Conservation (phyloP, 1,140 invertebrate species). For the Brachystomella parvula region DNA sequence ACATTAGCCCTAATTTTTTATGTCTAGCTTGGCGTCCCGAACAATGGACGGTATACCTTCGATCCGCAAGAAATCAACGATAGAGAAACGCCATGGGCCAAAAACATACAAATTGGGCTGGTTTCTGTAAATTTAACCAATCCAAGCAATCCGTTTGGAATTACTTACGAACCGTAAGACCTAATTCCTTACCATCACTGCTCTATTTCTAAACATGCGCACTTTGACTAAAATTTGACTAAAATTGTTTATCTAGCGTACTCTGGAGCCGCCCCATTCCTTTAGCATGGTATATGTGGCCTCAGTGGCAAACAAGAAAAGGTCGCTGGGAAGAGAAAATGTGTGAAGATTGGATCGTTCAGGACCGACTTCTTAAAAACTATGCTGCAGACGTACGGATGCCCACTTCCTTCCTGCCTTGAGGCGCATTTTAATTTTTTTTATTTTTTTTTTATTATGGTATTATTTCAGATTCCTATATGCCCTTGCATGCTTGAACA, state of each 20-base stretch:
- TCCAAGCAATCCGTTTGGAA: slow-evolving; percentile 55
- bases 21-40: slow-evolving; percentile 54
- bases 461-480: slow-evolving; percentile 50
- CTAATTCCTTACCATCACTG: not conserved
- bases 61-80: slow-evolving; percentile 56
- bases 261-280: slow-evolving; percentile 87
- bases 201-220: not conserved
- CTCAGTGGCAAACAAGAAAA: slow-evolving; percentile 72
- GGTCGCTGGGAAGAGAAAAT: slow-evolving; percentile 65
- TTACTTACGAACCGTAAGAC: slow-evolving; percentile 71
- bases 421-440: not conserved
- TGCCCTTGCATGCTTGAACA: slow-evolving; percentile 90
- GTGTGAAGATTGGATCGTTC: slow-evolving; percentile 80
- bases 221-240: not conserved
- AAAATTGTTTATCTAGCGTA: slow-evolving; percentile 47
- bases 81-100: slow-evolving; percentile 56
- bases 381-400: slow-evolving; percentile 63
- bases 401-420: not conserved
- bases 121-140: slow-evolving; percentile 81
- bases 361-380: slow-evolving; percentile 75
- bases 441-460: slow-evolving; percentile 6
- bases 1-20: slow-evolving; percentile 7
- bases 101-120: slow-evolving; percentile 77
- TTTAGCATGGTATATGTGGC: slow-evolving; percentile 80
- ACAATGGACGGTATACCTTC: slow-evolving; percentile 60